Conservation (phyloP, 92 coral and sea anemone genomes). For the Desmophyllum pertusum region DNA sequence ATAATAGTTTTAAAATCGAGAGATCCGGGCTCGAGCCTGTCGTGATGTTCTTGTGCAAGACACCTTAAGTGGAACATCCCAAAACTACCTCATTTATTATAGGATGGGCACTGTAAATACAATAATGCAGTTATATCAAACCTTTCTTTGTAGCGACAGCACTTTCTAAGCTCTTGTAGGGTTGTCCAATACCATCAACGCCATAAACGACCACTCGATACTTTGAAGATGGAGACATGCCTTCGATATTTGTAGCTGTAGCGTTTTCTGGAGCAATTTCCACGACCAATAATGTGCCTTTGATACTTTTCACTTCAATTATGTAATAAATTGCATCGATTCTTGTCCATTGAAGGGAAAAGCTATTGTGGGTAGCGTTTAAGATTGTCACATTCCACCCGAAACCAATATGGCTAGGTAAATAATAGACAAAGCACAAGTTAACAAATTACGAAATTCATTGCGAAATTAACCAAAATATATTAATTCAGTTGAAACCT, state of each 20-base stretch:
- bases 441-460: no score
- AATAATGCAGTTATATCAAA: background rate
- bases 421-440: background rate
- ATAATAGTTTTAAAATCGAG: no score
- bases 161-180: background rate
- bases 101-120: no score
- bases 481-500: no score
- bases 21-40: no score
- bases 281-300: background rate
- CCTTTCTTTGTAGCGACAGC: background rate
- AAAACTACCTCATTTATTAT: no score
- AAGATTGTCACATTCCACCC: slow-evolving; percentile 6
- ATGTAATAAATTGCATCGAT: background rate
- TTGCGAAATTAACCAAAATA: no score
- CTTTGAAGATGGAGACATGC: background rate
- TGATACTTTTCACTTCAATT: background rate
- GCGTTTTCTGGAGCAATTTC: background rate
- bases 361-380: background rate
- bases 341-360: background rate
- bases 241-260: background rate
- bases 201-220: background rate
- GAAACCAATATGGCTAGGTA: background rate
- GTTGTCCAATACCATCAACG: background rate
- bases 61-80: no score
- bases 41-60: no score